Conservation (phyloP, 2,797 vertebrate species). For the Cryptoblepharus egeriae region DNA sequence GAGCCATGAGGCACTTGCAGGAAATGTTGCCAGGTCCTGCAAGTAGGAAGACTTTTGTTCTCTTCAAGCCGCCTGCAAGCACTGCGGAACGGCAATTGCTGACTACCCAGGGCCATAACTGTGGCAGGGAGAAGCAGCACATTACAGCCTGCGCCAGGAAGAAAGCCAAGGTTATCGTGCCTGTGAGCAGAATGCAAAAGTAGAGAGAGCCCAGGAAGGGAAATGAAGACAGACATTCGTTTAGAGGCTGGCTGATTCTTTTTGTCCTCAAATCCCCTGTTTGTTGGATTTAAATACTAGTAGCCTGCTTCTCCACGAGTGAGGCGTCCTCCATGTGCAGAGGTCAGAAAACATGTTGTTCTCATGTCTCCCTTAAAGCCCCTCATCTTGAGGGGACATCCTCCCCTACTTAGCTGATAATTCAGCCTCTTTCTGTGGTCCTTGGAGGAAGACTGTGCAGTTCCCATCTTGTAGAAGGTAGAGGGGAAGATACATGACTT, state of each 20-base stretch:
- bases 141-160: slow-evolving; percentile 43
- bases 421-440: too few species aligned
- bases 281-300: too few species aligned
- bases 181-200: slow-evolving; percentile 1
- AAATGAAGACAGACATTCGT: neutral
- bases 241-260: neutral
- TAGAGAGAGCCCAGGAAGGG: neutral
- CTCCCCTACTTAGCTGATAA: too few species aligned
- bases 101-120: neutral
- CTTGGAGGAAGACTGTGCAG: too few species aligned
- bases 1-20: neutral
- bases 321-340: too few species aligned
- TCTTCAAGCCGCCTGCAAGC: neutral
- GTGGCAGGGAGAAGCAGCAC: slow-evolving; percentile 10
- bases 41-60: slow-evolving; percentile 21
- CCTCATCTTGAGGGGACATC: too few species aligned
- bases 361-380: too few species aligned
- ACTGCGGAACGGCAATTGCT: neutral
- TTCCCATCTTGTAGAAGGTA: too few species aligned
- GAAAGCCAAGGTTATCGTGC: slow-evolving; percentile 28
- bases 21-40: neutral
- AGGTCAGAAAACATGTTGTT: too few species aligned
- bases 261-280: neutral
- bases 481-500: too few species aligned
- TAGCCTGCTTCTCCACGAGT: too few species aligned